Evolutionary conservation across 2,888 invertebrate species (phyloP), one percentile per base, ranked within the genome.

Genomic region (Caenorhabditis parvicauda): DNA sequence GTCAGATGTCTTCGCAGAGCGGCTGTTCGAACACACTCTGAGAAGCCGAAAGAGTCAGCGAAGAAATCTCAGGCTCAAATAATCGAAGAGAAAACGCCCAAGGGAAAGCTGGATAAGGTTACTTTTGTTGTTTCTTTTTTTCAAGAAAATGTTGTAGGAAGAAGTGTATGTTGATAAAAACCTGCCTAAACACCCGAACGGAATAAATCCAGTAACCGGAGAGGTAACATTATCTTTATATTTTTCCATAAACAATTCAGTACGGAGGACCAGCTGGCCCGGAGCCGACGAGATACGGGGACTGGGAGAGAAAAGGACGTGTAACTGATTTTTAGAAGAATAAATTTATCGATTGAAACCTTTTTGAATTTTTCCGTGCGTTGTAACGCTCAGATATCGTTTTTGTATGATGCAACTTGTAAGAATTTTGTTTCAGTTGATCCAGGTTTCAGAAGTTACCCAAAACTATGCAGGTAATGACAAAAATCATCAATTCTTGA

Each of bases 291-390:
- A 87, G 98, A 72, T 98, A 92, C 84, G 98, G 98, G 1, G 98
- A 99, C 84, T 98, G 98, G 98, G 98, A 98, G 82, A 87, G 96
- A 70, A 99, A 99, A 82, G 98, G 98, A 59, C 86, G 96, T 81
- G 92, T 92, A 37, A 87, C 90, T 1, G 98, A 98, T 85, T 98
- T 98, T 84, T 96, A 56, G 27, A 51, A 28, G 21, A 24, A 27
- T 22, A 25, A 17, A 29, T 53, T 45, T 59, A 54, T 59, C n/a
- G n/a, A n/a, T n/a, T n/a, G n/a, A n/a, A n/a, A n/a, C n/a, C n/a
- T n/a, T n/a, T n/a, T n/a, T n/a, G n/a, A n/a, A n/a, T n/a, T n/a
- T n/a, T n/a, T n/a, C n/a, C n/a, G n/a, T n/a, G n/a, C n/a, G n/a
- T n/a, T n/a, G n/a, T n/a, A n/a, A n/a, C n/a, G n/a, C n/a, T n/a